These are phyloP conservation scores for Mus caroli DNA, from an alignment of 2,797 vertebrate genomes.

Conservation along the genomic window DNA sequence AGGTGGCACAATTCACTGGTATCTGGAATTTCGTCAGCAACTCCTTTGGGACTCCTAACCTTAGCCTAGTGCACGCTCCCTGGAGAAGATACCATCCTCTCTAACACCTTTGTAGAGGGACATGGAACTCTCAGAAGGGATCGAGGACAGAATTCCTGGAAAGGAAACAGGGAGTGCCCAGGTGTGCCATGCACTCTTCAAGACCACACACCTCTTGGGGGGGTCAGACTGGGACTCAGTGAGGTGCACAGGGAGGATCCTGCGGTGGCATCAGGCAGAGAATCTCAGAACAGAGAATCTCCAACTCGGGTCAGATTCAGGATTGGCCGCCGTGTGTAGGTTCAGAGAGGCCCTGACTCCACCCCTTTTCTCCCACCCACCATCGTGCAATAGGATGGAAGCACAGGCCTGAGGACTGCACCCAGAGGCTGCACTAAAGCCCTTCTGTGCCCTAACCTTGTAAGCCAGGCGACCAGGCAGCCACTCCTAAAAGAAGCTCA, in stretches of 20 bases:
- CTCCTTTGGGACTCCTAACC: not conserved
- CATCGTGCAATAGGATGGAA: not conserved
- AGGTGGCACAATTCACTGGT: fast-evolving
- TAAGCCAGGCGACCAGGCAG: not conserved
- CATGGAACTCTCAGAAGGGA: not conserved
- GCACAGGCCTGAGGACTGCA: not conserved
- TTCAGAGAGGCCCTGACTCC: not conserved
- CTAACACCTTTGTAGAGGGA: not conserved
- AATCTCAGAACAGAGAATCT: not conserved
- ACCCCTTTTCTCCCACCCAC: not conserved
- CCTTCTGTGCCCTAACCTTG: not conserved
- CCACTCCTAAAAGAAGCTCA: too few relatives aligned
- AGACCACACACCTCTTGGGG: not conserved
- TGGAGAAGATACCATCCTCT: not conserved
- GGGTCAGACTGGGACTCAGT: not conserved
- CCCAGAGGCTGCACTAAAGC: not conserved
- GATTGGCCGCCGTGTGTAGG: not conserved
- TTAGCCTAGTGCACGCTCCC: not conserved
- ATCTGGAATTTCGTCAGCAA: not conserved
- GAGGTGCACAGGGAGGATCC: fast-evolving
- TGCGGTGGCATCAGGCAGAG: not conserved
- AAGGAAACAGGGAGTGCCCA: not conserved
- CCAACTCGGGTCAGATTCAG: not conserved
- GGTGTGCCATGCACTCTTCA: fast-evolving
- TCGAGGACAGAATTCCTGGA: not conserved